Evolutionary conservation across 2,113 vertebrate genomes (phyloP).

Genomic region (Dipodomys ordii): DNA sequence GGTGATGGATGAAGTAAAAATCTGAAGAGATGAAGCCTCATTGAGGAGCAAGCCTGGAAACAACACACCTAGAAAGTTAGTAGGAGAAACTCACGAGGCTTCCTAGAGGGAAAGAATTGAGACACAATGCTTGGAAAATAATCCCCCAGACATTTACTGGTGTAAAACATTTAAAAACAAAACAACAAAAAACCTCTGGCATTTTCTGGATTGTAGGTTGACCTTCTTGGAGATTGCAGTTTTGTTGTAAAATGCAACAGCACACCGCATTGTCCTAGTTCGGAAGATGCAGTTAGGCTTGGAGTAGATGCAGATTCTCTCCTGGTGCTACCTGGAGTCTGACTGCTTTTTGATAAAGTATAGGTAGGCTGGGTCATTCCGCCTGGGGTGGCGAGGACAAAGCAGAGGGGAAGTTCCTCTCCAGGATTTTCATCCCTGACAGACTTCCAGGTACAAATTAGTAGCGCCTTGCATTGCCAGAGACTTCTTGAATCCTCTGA

Average conservation of each 20-base stretch:
- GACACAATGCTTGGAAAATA: not conserved
- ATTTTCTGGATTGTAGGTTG: not conserved
- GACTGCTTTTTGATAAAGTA: not conserved
- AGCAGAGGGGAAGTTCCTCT: slow-evolving; percentile 46
- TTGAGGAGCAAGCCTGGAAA: not conserved
- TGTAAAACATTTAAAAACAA: not conserved
- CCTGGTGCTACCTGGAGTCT: not conserved
- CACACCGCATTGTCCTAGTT: not conserved
- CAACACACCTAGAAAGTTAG: not conserved
- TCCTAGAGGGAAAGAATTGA: not conserved
- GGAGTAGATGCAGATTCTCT: rapidly evolving
- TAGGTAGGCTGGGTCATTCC: not conserved
- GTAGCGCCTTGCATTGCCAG: slow-evolving; percentile 64
- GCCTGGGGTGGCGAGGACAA: slow-evolving; percentile 4
- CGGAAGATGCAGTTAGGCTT: not conserved
- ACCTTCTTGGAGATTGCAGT: not conserved
- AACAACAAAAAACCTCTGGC: too few species aligned
- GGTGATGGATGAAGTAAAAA: not conserved
- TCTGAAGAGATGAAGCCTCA: not conserved
- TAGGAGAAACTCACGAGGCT: not conserved
- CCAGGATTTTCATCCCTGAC: slow-evolving; percentile 67
- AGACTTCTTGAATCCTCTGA: slow-evolving; percentile 67
- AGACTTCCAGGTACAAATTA: slow-evolving; percentile 75
- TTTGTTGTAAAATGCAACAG: not conserved
- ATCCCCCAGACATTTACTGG: not conserved